phyloP scores from a whole-genome alignment of 2,888 invertebrate species.

The Lithophane socia region DNA sequence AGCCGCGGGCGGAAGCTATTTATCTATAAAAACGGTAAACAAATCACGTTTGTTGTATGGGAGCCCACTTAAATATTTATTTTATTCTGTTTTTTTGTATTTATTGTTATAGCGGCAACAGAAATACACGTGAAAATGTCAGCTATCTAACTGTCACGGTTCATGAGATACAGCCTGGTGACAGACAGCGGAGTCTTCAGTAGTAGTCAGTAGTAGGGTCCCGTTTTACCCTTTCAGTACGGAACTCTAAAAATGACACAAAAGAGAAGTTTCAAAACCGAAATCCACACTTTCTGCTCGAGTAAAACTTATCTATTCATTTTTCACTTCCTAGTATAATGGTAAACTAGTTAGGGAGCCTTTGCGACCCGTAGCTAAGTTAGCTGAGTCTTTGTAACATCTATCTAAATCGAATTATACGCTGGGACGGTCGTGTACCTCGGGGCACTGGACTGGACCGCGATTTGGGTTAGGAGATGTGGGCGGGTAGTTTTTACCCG shows the following conservation, averaged over 20 bases:
- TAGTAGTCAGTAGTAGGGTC: too few species aligned
- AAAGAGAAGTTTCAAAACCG: conserved; percentile 35
- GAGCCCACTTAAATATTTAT: too few species aligned
- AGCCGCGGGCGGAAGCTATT: too few species aligned
- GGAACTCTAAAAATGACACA: conserved; percentile 7
- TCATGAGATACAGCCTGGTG: too few species aligned
- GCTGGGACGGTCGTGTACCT: conserved; percentile 65
- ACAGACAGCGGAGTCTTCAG: too few species aligned
- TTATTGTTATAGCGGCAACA: too few species aligned
- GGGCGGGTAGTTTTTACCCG: conserved; percentile 21
- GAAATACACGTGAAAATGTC: too few species aligned
- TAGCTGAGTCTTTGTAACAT: conserved; percentile 80
- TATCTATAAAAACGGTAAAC: too few species aligned
- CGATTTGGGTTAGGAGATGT: conserved; percentile 16
- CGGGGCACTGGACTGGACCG: conserved; percentile 43
- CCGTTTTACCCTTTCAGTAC: too few species aligned
- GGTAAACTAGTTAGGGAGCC: conserved; percentile 76
- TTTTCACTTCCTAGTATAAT: conserved; percentile 67
- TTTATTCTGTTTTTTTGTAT: too few species aligned
- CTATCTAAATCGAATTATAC: conserved; percentile 82
- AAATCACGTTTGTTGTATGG: too few species aligned
- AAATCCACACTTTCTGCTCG: conserved; percentile 52
- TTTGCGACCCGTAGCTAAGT: conserved; percentile 66
- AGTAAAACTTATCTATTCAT: conserved; percentile 63
- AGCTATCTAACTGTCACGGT: too few species aligned